phyloP scores from a whole-genome alignment of 2,888 invertebrate genomes.

The Eudasyphora cyanicolor region DNA sequence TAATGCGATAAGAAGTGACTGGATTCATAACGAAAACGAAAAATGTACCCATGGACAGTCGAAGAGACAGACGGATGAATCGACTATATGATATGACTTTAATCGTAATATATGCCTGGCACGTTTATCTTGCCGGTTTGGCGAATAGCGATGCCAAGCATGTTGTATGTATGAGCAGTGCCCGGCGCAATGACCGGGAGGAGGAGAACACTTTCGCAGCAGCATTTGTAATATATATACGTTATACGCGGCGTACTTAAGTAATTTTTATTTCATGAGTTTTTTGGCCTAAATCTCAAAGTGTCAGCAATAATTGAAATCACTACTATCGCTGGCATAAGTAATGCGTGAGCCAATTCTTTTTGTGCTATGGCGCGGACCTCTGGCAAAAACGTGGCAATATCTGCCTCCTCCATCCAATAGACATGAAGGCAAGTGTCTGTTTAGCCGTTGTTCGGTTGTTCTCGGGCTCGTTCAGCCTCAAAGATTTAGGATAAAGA shows the following conservation, averaged over 20 bases:
- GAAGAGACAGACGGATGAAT: background rate
- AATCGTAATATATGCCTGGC: conserved; percentile 51
- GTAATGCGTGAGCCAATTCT: conserved; percentile 51
- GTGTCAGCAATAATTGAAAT: conserved; percentile 64
- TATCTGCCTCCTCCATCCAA: background rate
- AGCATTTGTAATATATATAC: background rate
- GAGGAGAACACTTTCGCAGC: too few species aligned
- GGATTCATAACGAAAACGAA: conserved; percentile 24
- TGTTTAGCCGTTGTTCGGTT: background rate
- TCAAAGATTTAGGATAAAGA: conserved; percentile 55
- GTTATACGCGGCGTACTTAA: conserved; percentile 36
- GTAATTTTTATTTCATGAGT: conserved; percentile 56
- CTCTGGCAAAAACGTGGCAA: background rate
- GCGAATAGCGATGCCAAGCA: background rate
- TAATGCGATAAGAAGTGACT: conserved; percentile 53
- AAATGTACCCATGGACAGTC: background rate
- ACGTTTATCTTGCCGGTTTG: conserved; percentile 46
- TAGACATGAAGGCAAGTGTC: conserved; percentile 40
- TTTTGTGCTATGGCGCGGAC: background rate
- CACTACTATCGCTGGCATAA: conserved; percentile 29
- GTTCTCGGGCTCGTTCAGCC: background rate
- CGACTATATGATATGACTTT: background rate
- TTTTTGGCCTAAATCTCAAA: conserved; percentile 64
- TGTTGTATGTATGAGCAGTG: background rate
- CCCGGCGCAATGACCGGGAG: background rate